These are phyloP conservation scores for Aromia moschata DNA, from an alignment of 2,888 invertebrate species.

Conservation along the genomic window DNA sequence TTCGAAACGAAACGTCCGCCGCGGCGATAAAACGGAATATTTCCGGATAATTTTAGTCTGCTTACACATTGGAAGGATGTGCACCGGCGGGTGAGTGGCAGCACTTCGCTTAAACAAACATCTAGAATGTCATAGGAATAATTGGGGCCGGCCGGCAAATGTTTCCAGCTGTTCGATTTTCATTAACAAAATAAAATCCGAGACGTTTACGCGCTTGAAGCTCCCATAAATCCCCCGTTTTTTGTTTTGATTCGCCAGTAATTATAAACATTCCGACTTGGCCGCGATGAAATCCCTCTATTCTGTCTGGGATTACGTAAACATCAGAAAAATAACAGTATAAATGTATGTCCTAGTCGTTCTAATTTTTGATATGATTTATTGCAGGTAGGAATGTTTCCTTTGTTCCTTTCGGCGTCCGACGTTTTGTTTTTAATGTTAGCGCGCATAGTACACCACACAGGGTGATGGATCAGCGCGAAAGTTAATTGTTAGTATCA, in stretches of 20 bases:
- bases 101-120: slow-evolving; percentile 55
- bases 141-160: slow-evolving; percentile 51
- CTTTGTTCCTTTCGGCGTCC: background rate
- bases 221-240: slow-evolving; percentile 21
- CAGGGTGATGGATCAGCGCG: too few species aligned
- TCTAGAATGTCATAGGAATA: slow-evolving; percentile 50
- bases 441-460: too few species aligned
- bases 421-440: too few species aligned
- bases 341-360: background rate
- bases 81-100: slow-evolving; percentile 40
- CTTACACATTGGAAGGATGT: slow-evolving; percentile 39
- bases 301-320: slow-evolving; percentile 8
- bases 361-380: too few species aligned
- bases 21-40: too few species aligned
- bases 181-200: slow-evolving; percentile 23
- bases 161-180: slow-evolving; percentile 53
- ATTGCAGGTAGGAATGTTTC: background rate
- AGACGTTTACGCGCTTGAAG: slow-evolving; percentile 24
- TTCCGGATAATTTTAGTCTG: slow-evolving; percentile 47
- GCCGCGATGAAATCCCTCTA: slow-evolving; percentile 4
- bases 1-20: too few species aligned
- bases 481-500: too few species aligned
- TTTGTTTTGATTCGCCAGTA: slow-evolving; percentile 19
- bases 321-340: background rate
- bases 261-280: slow-evolving; percentile 22